These are phyloP conservation scores for Psilopsiagon aymara DNA, from an alignment of 2,113 vertebrate species.

Conservation along the genomic window DNA sequence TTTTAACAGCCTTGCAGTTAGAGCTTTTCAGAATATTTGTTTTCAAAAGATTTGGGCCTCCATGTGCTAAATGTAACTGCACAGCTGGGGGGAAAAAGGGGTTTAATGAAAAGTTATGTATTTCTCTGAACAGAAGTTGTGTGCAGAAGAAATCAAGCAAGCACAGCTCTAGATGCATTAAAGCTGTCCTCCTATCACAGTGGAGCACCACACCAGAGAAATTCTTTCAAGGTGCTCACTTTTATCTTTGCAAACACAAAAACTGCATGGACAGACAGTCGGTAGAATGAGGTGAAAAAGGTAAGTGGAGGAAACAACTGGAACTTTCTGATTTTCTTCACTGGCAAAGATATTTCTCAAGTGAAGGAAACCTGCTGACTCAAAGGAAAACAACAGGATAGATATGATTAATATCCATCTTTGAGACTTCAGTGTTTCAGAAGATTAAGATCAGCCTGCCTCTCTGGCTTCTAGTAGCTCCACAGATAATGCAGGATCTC, in stretches of 20 bases:
- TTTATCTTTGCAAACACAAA: background rate
- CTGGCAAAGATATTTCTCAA: background rate
- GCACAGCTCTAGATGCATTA: background rate
- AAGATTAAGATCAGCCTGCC: background rate
- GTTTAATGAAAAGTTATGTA: background rate
- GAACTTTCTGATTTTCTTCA: background rate
- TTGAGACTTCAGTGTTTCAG: background rate
- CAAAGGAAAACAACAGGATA: background rate
- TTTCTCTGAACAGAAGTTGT: background rate
- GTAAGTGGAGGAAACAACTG: background rate
- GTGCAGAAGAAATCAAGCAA: background rate
- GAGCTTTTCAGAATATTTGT: background rate
- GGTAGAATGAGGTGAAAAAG: background rate
- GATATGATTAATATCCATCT: background rate
- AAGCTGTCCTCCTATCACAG: background rate
- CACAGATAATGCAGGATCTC: background rate
- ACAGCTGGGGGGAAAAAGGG: rapidly evolving
- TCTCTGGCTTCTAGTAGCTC: background rate
- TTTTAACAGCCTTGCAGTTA: background rate
- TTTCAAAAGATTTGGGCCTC: background rate
- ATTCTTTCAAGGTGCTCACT: background rate
- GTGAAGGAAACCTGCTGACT: background rate
- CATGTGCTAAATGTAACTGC: background rate
- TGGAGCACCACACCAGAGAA: background rate
- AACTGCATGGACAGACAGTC: background rate